Evolutionary conservation across 2,113 vertebrate genomes (phyloP), one percentile per base, ranked within the genome.

Genomic region (Sphaerodactylus townsendi): DNA sequence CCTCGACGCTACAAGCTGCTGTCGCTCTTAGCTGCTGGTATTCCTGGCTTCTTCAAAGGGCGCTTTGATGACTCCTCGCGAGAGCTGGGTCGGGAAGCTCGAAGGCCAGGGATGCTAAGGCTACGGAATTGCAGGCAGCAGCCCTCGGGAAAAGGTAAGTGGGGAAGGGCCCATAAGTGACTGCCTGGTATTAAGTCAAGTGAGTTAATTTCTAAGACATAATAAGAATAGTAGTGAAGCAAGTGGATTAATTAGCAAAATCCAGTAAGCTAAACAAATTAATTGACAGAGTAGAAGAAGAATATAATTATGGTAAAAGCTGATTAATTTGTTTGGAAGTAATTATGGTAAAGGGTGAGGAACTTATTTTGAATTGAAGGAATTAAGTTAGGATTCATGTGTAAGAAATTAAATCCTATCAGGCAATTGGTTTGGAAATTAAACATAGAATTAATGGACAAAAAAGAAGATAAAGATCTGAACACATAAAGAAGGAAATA

Each of bases 381-480:
- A 50, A 73, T 65, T 74, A 74, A 82, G 48, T 74, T 35, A 41
- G 41, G 37, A 65, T 75, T 83, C 74, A 3, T 25, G 64, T 33
- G 30, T 83, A 50, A 75, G n/a, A 37, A 75, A 82, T 64, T 65
- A 83, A 28, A 9, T 83, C 23, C 71, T 83, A 66, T 66, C 53
- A 46, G 33, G 62, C 37, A 83, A 64, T 75, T 74, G 70, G 35
- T 75, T 76, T 53, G 66, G 3, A 83, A 76, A 75, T 83, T 50
- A 83, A 75, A 83, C 74, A 82, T 44, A 83, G 59, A 33, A 76
- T 30, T 75, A 83, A 82, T 74, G 2, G n/a, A 41, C 64, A 65
- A 46, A 46, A 21, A 62, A 62, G 59, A 62, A 74, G 30, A 74
- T 82, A 41, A 74, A 73, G 23, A 41, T 48, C 21, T 65, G 14